Evolutionary conservation across 2,888 invertebrate genomes (phyloP).

Genomic region (Chalcis sispes): DNA sequence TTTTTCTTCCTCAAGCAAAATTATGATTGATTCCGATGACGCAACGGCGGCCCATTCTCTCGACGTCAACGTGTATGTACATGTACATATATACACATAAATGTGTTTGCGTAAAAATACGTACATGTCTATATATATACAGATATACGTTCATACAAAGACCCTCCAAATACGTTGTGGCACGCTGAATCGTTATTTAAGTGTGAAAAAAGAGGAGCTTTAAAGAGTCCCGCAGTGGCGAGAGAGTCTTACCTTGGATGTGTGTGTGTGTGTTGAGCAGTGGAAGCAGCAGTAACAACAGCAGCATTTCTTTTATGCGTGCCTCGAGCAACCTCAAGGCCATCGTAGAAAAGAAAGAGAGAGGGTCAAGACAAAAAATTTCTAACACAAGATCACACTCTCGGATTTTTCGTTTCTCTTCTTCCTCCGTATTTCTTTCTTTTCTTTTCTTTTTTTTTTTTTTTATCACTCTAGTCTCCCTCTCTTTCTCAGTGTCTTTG

Average conservation of each 20-base stretch:
- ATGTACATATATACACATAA: neutral
- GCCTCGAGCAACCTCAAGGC: conserved; percentile 38
- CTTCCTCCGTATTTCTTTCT: neutral
- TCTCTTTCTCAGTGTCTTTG: conserved; percentile 3
- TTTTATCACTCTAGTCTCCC: neutral
- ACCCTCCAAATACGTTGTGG: conserved; percentile 12
- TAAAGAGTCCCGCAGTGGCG: no score
- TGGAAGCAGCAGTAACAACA: no score
- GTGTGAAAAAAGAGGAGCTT: conserved; percentile 48
- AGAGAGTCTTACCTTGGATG: conserved; percentile 6
- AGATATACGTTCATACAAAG: no score
- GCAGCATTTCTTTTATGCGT: conserved; percentile 52
- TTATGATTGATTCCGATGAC: conserved; percentile 55
- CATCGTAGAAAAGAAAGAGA: conserved; percentile 40
- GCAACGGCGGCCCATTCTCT: conserved; percentile 28
- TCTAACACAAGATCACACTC: conserved; percentile 52
- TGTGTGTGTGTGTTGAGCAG: conserved; percentile 28
- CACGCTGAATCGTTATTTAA: conserved; percentile 47
- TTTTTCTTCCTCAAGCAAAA: conserved; percentile 45
- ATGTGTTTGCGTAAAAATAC: no score
- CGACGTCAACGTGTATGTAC: no score
- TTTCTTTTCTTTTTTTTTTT: neutral
- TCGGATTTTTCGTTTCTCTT: conserved; percentile 31
- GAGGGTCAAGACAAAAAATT: conserved; percentile 30
- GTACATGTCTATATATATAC: neutral